These are phyloP conservation scores for Epistrophella euchroma DNA, from an alignment of 2,888 invertebrate genomes.

Conservation along the genomic window DNA sequence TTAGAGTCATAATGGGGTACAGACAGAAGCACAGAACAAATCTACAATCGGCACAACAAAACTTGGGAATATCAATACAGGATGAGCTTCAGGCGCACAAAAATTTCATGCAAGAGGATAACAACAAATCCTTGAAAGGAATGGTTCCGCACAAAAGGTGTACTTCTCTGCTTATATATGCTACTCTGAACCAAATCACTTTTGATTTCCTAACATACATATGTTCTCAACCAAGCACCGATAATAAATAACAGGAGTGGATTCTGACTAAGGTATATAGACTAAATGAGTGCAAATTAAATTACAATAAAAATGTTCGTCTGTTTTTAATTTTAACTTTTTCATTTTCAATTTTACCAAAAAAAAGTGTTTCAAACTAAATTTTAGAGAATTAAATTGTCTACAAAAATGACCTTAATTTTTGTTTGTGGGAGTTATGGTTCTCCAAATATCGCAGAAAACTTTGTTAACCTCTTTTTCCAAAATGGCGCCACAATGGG, in stretches of 20 bases:
- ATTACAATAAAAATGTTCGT: too few species aligned
- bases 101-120: slow-evolving; percentile 42
- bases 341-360: too few species aligned
- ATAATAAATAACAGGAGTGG: slow-evolving; percentile 19
- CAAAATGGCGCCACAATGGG: too few species aligned
- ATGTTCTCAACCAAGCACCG: slow-evolving; percentile 23
- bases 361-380: too few species aligned
- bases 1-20: slow-evolving; percentile 36
- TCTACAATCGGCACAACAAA: slow-evolving; percentile 34
- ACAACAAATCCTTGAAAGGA: slow-evolving; percentile 29
- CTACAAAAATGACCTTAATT: too few species aligned
- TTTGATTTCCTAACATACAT: slow-evolving; percentile 50
- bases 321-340: too few species aligned
- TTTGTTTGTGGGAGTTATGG: too few species aligned
- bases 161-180: slow-evolving; percentile 21
- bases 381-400: too few species aligned
- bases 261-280: slow-evolving; percentile 1
- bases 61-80: slow-evolving; percentile 58
- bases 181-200: slow-evolving; percentile 33
- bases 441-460: too few species aligned
- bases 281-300: too few species aligned
- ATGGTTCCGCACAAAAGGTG: slow-evolving; percentile 32
- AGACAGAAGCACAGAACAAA: background rate
- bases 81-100: slow-evolving; percentile 32
- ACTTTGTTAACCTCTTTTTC: too few species aligned